phyloP scores from a whole-genome alignment of 2,888 invertebrate genomes.

The Pomacea canaliculata region DNA sequence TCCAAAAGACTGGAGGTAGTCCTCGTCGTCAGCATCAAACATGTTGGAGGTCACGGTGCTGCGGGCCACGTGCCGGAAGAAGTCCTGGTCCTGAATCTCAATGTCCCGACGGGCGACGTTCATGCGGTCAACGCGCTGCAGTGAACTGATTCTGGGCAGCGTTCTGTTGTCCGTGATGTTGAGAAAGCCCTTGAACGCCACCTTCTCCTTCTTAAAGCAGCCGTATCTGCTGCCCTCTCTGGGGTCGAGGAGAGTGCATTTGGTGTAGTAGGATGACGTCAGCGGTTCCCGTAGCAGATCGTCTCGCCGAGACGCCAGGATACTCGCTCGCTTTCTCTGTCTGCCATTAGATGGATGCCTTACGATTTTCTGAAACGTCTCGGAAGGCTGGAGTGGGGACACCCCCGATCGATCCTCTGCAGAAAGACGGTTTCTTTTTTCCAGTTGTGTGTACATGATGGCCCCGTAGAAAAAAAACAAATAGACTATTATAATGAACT shows the following conservation, averaged over 20 bases:
- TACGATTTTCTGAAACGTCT: too few relatives aligned
- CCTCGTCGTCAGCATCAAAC: background rate
- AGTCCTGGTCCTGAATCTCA: background rate
- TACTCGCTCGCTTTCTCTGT: too few relatives aligned
- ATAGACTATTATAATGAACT: too few relatives aligned
- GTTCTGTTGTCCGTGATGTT: background rate
- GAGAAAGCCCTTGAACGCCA: background rate
- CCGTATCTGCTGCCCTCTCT: background rate
- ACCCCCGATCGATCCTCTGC: too few relatives aligned
- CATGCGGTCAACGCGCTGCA: background rate
- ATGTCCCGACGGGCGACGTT: background rate
- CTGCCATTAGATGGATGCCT: too few relatives aligned
- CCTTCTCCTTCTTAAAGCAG: background rate
- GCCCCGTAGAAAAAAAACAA: too few relatives aligned
- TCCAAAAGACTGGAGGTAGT: background rate
- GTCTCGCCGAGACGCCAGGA: background rate
- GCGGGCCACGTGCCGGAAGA: background rate
- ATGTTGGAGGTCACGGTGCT: background rate
- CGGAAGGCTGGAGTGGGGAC: too few relatives aligned
- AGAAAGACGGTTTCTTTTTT: too few relatives aligned
- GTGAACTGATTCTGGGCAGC: background rate
- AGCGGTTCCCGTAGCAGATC: background rate
- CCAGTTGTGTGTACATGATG: too few relatives aligned
- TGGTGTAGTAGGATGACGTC: background rate
- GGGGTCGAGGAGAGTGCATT: background rate